Conservation (phyloP, 2,113 vertebrate species). For the Mirounga angustirostris region DNA sequence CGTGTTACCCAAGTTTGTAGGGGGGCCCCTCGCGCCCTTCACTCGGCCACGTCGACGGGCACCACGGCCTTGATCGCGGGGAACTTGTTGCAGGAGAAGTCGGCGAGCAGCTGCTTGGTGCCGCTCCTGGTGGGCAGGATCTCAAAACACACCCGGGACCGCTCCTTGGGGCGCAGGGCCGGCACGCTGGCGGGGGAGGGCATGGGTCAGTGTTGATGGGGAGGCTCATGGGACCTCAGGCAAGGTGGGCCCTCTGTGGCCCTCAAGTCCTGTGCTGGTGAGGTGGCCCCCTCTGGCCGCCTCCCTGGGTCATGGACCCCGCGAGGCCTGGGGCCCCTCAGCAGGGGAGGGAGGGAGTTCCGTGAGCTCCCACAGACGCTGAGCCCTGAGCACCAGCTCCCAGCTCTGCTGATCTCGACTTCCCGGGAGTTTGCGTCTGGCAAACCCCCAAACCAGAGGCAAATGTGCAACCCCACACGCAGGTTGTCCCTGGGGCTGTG, state of each 20-base stretch:
- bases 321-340: neutral
- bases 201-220: neutral
- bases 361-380: neutral
- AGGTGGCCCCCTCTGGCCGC: neutral
- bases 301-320: neutral
- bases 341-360: neutral
- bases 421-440: neutral
- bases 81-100: constrained; percentile 89
- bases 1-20: constrained; percentile 49
- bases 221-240: accelerated
- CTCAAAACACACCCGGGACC: constrained; percentile 82
- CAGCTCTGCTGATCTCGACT: neutral
- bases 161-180: constrained; percentile 83
- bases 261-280: neutral
- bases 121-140: constrained; percentile 85
- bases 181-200: constrained; percentile 79
- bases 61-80: constrained; percentile 87
- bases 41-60: constrained; percentile 83
- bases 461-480: neutral
- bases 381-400: neutral
- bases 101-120: constrained; percentile 85
- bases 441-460: neutral
- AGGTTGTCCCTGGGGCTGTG: neutral
- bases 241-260: accelerated
- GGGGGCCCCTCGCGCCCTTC: neutral